Evolutionary conservation across 2,113 vertebrate species (phyloP).

Genomic region (Pygathrix nemaeus): DNA sequence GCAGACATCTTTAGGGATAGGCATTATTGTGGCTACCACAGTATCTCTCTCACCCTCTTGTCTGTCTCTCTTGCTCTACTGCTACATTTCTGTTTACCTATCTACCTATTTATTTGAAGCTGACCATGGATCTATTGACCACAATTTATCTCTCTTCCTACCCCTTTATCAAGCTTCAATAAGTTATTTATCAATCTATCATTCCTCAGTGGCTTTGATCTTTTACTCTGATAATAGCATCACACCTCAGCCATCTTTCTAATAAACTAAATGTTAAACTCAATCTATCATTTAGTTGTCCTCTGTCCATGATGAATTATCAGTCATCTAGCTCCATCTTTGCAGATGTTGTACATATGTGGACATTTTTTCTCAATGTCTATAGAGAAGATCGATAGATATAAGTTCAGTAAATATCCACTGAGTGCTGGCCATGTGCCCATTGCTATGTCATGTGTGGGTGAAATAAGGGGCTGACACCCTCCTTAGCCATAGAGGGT

Average conservation of each 20-base stretch:
- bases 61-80: background rate
- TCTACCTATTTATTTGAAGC: background rate
- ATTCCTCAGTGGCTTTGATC: background rate
- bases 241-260: background rate
- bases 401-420: background rate
- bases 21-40: background rate
- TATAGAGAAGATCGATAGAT: background rate
- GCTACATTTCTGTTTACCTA: background rate
- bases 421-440: background rate
- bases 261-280: slow-evolving; percentile 9
- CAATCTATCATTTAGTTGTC: background rate
- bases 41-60: background rate
- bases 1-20: background rate
- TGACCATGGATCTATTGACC: background rate
- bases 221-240: background rate
- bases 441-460: background rate
- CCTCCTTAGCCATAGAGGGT: background rate
- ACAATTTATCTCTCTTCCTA: background rate
- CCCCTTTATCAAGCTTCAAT: background rate
- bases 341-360: background rate
- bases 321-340: background rate
- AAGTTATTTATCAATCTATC: background rate
- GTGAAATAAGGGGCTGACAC: background rate
- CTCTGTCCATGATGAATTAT: background rate
- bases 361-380: background rate